A percentile compares a stretch with the other conserved stretches of the same genome.
Evolutionary conservation across 2,888 invertebrate genomes (phyloP).

Genomic region (Nematopogon swammerdamellus): DNA sequence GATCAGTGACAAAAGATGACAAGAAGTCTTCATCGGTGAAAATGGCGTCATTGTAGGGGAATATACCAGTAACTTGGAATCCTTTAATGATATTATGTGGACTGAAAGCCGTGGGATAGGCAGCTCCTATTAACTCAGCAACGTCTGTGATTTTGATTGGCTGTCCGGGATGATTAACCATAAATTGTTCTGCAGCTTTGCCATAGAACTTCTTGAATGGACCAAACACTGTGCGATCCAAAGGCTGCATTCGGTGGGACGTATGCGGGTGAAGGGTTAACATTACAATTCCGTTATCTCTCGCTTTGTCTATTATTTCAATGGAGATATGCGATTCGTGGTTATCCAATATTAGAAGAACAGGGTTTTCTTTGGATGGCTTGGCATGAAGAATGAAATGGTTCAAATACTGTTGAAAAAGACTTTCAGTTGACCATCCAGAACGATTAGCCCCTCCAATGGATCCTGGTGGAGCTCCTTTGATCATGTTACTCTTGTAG

Average conservation of each 20-base stretch:
- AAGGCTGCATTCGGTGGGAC: not conserved
- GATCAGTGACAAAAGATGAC: no score
- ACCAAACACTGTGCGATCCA: not conserved
- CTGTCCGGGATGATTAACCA: no score
- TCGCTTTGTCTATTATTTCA: not conserved
- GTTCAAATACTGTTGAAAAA: slow-evolving; percentile 1
- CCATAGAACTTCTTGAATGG: not conserved
- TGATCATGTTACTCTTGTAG: no score
- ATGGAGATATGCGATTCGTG: slow-evolving; percentile 2
- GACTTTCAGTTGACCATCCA: not conserved
- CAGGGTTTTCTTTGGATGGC: slow-evolving; percentile 1
- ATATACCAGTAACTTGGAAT: no score
- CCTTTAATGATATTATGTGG: no score
- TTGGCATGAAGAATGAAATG: not conserved
- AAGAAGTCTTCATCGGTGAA: no score
- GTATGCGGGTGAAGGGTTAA: not conserved
- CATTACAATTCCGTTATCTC: not conserved
- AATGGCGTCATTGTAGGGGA: no score
- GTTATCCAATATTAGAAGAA: slow-evolving; percentile 2
- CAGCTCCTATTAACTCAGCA: no score
- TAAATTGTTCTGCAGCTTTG: no score
- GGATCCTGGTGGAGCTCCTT: no score
- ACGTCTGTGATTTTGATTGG: no score
- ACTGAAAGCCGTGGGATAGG: no score
- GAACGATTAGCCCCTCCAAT: not conserved